Evolutionary conservation across 2,888 invertebrate genomes (phyloP).

Genomic region (Ochropleura plecta): DNA sequence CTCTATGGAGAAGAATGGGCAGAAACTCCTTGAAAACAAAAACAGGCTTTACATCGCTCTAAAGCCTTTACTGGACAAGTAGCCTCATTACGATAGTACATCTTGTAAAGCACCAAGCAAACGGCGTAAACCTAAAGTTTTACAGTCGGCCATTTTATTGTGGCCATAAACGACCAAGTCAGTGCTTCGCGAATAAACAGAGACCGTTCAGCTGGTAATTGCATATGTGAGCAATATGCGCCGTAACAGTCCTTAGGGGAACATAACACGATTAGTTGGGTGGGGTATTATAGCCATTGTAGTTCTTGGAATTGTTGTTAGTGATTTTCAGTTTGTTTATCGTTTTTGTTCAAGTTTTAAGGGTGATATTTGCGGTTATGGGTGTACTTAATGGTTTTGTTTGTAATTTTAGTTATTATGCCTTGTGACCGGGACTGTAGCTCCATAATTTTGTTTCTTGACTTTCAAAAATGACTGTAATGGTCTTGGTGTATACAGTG

Average conservation of each 20-base stretch:
- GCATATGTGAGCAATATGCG: slow-evolving; percentile 65
- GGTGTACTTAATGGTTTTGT: slow-evolving; percentile 12
- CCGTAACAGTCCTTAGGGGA: slow-evolving; percentile 45
- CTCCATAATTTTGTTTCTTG: too few relatives aligned
- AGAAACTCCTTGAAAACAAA: neutral
- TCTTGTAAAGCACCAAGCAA: slow-evolving; percentile 67
- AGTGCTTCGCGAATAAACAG: slow-evolving; percentile 76
- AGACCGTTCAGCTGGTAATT: slow-evolving; percentile 69
- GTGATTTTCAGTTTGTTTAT: slow-evolving; percentile 46
- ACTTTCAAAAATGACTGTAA: too few relatives aligned
- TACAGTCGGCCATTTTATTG: slow-evolving; percentile 78
- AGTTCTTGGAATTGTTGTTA: slow-evolving; percentile 36
- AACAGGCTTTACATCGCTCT: neutral
- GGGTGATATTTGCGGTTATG: neutral
- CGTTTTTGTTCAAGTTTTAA: slow-evolving; percentile 25
- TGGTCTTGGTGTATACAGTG: too few relatives aligned
- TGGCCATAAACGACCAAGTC: slow-evolving; percentile 74
- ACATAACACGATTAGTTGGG: slow-evolving; percentile 54
- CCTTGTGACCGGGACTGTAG: too few relatives aligned
- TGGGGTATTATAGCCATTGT: slow-evolving; percentile 33
- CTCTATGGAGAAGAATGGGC: too few relatives aligned
- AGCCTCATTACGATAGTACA: slow-evolving; percentile 66
- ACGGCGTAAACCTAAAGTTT: slow-evolving; percentile 78
- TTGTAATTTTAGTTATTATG: too few relatives aligned
- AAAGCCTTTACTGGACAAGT: slow-evolving; percentile 20